Evolutionary conservation across 2,797 vertebrate species (phyloP), one percentile per base, ranked within the genome.

Genomic region (Catostomus latipinnis): DNA sequence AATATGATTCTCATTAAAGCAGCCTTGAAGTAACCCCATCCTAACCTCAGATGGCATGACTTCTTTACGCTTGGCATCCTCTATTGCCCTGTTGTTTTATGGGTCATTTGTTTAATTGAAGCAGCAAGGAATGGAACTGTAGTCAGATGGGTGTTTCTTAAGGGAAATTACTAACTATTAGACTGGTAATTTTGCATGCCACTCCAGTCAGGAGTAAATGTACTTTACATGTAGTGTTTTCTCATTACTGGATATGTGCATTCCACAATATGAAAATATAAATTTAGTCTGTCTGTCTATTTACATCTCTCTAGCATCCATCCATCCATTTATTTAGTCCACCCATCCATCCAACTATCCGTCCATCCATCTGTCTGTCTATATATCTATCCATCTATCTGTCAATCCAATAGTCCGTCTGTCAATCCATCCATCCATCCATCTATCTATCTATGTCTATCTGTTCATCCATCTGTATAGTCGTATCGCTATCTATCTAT

Each of bases 41-140:
- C 63, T 72, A 65, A 43, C 63, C 52, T 78, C 57, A 63, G 57
- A 74, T 63, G 81, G 49, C 62, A 54, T 7, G 14, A 34, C 56
- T 61, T 60, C 63, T 60, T 34, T 52, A 54, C 43, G 16, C 76
- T 71, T 65, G 58, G 68, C 43, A 79, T 71, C 77, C 45, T 56
- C 72, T 49, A 56, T 63, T 62, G 71, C 48, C 76, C 76, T 75
- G 76, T 78, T 83, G 71, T 79, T 74, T 74, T 46, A 79, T 71
- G 81, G 76, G 76, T 83, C 72, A 79, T 79, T 79, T 83, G 71
- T 75, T 57, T 83, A 83, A 79, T 70, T 71, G 57, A 58, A 46
- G 66, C 71, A 71, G 58, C 66, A 62, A 53, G 58, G 58, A 79
- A 76, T 57, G 53, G 43, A 67, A 71, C 43, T 79, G 52, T 56